Percentiles rank a stretch among this genome's conserved stretches.
phyloP scores from a whole-genome alignment of 2,113 vertebrate species.

The Trichomycterus rosablanca region DNA sequence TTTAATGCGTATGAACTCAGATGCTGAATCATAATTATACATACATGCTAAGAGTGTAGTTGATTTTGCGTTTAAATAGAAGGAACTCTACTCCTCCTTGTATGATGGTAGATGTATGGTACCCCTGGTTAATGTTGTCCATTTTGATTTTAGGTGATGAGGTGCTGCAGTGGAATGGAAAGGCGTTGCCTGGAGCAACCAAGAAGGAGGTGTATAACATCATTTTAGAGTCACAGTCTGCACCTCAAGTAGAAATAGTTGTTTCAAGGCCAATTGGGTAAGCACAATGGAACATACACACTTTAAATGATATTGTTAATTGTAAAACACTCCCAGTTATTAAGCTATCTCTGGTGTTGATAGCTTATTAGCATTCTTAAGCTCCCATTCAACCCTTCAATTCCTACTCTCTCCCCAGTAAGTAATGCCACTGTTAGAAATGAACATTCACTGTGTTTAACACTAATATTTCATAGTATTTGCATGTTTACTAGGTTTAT shows the following conservation, averaged over 20 bases:
- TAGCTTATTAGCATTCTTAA: conserved; percentile 10
- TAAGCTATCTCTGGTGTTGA: not conserved
- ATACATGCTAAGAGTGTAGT: too few relatives aligned
- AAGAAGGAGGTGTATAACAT: conserved; percentile 99
- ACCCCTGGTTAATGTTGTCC: too few relatives aligned
- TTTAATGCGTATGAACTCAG: too few relatives aligned
- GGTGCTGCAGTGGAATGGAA: conserved; percentile 97
- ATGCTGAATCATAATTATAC: too few relatives aligned
- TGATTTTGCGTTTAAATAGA: too few relatives aligned
- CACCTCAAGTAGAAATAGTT: conserved; percentile 98
- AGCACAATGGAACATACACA: conserved; percentile 51
- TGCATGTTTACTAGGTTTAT: not conserved
- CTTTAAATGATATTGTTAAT: not conserved
- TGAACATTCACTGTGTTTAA: not conserved
- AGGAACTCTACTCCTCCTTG: too few relatives aligned
- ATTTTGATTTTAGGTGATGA: conserved; percentile 81
- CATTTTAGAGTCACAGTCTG: conserved; percentile 97
- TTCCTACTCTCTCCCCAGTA: conserved; percentile 20
- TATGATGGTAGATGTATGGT: too few relatives aligned
- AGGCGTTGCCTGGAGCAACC: conserved; percentile 94
- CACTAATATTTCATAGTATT: too few relatives aligned
- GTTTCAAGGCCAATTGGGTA: conserved; percentile 98
- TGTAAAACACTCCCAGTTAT: too few relatives aligned
- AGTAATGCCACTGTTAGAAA: not conserved
- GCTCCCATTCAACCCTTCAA: not conserved